Evolutionary conservation across 2,797 vertebrate genomes (phyloP), one percentile per base, ranked within the genome.

Genomic region (Eupleurogrammus muticus): DNA sequence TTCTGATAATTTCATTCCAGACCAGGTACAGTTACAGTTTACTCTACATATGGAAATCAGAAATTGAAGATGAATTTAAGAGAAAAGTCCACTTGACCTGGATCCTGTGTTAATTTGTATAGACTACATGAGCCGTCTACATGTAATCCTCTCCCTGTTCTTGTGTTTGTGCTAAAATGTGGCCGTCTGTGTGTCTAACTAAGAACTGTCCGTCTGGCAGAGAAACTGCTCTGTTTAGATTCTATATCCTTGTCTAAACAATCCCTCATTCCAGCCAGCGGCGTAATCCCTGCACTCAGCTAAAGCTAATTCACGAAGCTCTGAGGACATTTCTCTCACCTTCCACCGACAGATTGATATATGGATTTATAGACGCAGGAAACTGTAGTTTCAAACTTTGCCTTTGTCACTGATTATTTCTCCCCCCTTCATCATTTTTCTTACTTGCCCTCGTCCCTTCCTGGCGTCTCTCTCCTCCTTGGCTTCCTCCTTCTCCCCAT

Each of bases 221-320:
- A 79, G 75, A 82, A 85, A 87, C 88, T 78, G 66, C 66, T 79
- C 73, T 92, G 87, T 93, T 93, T 89, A 92, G 91, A 91, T 85
- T 83, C 70, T 58, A 88, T 81, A 92, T 93, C 89, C 87, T 77
- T 91, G 80, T 91, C 77, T 83, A 92, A 93, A 93, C 91, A 94
- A 63, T 60, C 73, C 87, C 90, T 79, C 70, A 84, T 90, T 86
- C 90, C 82, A 87, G 75, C 62, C 52, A 63, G 63, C 75, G 56
- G 66, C 34, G 34, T 93, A 91, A 93, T 93, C 90, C 91, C 81
- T 51, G 73, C 78, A 88, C 87, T 91, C 83, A 87, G 72, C 87
- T 83, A 83, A 82, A 91, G 79, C 86, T 80, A 90, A 92, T 90
- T 87, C 79, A 80, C 24, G 20, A 53, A 61, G 70, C 82, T 71